Evolutionary conservation across 2,113 vertebrate genomes (phyloP).

Genomic region (Solea solea): DNA sequence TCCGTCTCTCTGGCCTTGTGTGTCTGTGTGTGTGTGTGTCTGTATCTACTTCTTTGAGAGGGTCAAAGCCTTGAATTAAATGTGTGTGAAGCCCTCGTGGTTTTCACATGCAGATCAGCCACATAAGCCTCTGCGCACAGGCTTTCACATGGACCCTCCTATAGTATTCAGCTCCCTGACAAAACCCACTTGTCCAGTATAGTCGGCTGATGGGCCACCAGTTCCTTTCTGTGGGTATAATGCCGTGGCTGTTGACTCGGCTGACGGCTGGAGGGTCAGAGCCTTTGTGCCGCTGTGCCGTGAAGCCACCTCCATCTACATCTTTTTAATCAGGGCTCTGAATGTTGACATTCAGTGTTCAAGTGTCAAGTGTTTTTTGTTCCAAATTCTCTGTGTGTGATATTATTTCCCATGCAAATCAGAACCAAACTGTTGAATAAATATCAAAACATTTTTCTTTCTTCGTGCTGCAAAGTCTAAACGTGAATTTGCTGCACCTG

Average conservation of each 20-base stretch:
- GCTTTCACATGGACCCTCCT: conserved; percentile 63
- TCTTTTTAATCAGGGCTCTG: not conserved
- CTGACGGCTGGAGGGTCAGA: conserved; percentile 37
- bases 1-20: conserved; percentile 15
- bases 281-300: not conserved
- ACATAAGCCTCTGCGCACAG: conserved; percentile 57
- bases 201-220: conserved; percentile 47
- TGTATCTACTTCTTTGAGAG: conserved; percentile 49
- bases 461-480: not conserved
- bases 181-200: conserved; percentile 61
- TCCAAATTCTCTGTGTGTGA: not conserved
- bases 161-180: conserved; percentile 55
- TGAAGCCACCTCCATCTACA: not conserved
- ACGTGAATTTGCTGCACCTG: not conserved
- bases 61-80: conserved; percentile 51
- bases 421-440: not conserved
- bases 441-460: not conserved
- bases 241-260: conserved; percentile 63
- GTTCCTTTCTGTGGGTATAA: conserved; percentile 53
- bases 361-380: not conserved
- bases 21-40: conserved; percentile 27
- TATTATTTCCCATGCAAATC: not conserved
- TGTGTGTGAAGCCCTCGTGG: conserved; percentile 42
- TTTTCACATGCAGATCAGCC: conserved; percentile 78
- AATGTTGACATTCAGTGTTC: not conserved